These are phyloP conservation scores for Ceyx cyanopectus DNA, from an alignment of 2,113 vertebrate species.

Conservation along the genomic window DNA sequence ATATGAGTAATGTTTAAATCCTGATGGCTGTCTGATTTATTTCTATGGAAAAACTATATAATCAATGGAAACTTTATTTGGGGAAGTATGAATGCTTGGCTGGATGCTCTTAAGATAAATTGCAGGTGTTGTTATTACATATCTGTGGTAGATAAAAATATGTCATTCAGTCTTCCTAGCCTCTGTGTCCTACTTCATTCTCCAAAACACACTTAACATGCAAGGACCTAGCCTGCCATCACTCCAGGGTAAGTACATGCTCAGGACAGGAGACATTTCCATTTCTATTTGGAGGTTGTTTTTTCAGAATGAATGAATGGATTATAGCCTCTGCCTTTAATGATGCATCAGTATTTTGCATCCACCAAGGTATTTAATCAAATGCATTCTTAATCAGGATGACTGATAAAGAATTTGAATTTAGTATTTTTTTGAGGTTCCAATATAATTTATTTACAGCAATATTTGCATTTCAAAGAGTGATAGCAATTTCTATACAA, in stretches of 20 bases:
- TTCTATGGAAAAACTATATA: not conserved
- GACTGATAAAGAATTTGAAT: not conserved
- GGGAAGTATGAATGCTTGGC: not conserved
- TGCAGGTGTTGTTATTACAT: not conserved
- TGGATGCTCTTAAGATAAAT: not conserved
- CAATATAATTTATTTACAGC: not conserved
- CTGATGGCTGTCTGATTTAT: not conserved
- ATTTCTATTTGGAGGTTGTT: conserved; percentile 27
- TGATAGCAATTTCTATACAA: not conserved
- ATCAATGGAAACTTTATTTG: not conserved
- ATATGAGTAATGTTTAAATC: not conserved
- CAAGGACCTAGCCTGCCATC: not conserved
- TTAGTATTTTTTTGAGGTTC: not conserved
- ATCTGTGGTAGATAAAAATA: not conserved
- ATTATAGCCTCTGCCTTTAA: not conserved
- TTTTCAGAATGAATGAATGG: not conserved
- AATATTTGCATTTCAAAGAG: not conserved
- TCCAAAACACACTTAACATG: not conserved
- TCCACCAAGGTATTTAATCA: not conserved
- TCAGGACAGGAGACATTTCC: not conserved
- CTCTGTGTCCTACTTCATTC: not conserved
- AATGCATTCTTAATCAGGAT: not conserved
- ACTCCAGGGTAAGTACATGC: not conserved
- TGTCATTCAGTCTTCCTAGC: not conserved
- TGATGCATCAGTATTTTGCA: not conserved